Conservation (phyloP, 1,140 invertebrate species). For the Phthorimaea operculella region DNA sequence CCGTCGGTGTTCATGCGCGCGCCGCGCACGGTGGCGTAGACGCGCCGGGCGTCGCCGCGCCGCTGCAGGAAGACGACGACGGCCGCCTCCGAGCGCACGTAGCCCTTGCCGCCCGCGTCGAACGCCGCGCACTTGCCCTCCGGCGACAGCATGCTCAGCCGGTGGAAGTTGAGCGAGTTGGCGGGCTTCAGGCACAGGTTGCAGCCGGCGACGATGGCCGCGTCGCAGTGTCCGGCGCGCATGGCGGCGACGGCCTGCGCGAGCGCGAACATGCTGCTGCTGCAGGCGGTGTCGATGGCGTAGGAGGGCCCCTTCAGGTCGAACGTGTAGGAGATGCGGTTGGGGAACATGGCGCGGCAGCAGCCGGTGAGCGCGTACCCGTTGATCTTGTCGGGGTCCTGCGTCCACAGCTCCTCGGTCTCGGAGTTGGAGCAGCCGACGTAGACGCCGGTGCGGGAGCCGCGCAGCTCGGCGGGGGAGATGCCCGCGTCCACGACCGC, state of each 20-base stretch:
- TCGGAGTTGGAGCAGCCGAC: constrained; percentile 90
- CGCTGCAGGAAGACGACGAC: constrained; percentile 87
- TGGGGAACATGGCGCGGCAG: constrained; percentile 94
- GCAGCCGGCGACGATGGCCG: constrained; percentile 90
- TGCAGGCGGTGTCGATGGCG: constrained; percentile 95
- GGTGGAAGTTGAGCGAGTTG: constrained; percentile 92
- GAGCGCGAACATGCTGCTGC: constrained; percentile 89
- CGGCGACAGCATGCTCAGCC: constrained; percentile 86
- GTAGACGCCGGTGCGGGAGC: constrained; percentile 90
- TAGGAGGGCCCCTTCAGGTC: constrained; percentile 93
- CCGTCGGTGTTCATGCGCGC: constrained; percentile 92
- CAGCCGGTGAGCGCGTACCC: constrained; percentile 95
- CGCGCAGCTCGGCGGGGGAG: constrained; percentile 83
- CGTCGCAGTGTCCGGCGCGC: constrained; percentile 86
- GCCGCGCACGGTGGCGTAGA: constrained; percentile 89
- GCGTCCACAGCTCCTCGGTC: constrained; percentile 83
- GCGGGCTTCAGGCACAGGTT: constrained; percentile 88
- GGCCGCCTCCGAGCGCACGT: constrained; percentile 91
- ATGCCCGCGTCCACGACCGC: constrained; percentile 91
- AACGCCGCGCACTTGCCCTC: constrained; percentile 95
- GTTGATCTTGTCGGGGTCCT: constrained; percentile 80
- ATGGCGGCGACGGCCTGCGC: constrained; percentile 89
- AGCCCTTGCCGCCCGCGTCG: constrained; percentile 90
- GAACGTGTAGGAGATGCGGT: constrained; percentile 95
- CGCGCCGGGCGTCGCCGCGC: constrained; percentile 76